These are phyloP conservation scores for Cavia porcellus DNA, from an alignment of 2,113 vertebrate species.

Conservation along the genomic window DNA sequence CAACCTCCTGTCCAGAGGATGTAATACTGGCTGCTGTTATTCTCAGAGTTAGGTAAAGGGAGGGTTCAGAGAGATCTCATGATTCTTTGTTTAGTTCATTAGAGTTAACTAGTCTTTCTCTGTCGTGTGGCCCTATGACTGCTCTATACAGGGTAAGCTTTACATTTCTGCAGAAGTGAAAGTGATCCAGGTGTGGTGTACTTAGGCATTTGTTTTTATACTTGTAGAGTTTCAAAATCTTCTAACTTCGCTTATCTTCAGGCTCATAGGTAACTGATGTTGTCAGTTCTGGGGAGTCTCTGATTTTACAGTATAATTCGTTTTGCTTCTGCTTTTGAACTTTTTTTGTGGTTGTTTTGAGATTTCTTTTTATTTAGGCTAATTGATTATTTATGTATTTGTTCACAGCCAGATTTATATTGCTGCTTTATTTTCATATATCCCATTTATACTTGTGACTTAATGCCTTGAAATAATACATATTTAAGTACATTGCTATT, in stretches of 20 bases:
- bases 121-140: not conserved
- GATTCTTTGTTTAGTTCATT: not conserved
- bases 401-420: not conserved
- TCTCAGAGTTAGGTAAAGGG: not conserved
- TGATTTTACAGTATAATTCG: not conserved
- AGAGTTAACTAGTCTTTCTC: not conserved
- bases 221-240: not conserved
- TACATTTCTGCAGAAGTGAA: not conserved
- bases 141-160: not conserved
- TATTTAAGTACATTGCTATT: not conserved
- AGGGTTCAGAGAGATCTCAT: too few relatives aligned
- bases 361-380: not conserved
- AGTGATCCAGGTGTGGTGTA: not conserved
- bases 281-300: not conserved
- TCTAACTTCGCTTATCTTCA: not conserved
- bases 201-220: not conserved
- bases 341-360: not conserved
- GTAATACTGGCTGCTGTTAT: not conserved
- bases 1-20: not conserved
- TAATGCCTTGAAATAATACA: not conserved
- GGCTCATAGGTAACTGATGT: not conserved
- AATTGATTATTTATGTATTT: not conserved
- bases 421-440: not conserved
- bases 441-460: slow-evolving; percentile 17
- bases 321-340: not conserved